Conservation (phyloP, 2,888 invertebrate species). For the Entomobrya proxima region DNA sequence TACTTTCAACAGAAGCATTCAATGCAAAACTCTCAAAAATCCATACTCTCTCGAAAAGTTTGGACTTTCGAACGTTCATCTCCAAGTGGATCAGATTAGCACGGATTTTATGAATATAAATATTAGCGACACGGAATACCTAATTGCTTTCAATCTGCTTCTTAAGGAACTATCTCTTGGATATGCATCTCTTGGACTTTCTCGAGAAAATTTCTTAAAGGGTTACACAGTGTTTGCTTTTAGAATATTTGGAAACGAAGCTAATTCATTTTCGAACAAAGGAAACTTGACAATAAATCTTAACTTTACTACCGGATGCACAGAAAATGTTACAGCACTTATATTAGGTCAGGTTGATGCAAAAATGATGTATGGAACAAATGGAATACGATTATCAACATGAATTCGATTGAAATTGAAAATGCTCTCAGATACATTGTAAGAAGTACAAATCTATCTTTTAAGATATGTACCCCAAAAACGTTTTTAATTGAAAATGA, state of each 20-base stretch:
- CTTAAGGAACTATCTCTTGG: background rate
- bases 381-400: background rate
- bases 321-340: background rate
- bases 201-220: background rate
- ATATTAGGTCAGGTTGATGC: background rate
- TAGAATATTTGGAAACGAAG: background rate
- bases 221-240: background rate
- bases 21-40: background rate
- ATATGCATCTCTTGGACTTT: background rate
- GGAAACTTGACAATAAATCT: background rate
- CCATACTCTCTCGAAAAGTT: background rate
- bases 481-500: background rate
- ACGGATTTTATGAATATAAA: background rate
- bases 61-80: background rate
- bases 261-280: background rate
- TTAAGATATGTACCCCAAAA: background rate
- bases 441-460: background rate
- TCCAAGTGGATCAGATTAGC: background rate
- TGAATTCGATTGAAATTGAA: background rate
- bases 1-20: background rate
- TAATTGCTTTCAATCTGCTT: background rate
- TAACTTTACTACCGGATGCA: background rate
- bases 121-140: background rate
- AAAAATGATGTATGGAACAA: background rate
- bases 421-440: background rate